phyloP scores from a whole-genome alignment of 2,888 invertebrate genomes.

The Ichneumon xanthorius region DNA sequence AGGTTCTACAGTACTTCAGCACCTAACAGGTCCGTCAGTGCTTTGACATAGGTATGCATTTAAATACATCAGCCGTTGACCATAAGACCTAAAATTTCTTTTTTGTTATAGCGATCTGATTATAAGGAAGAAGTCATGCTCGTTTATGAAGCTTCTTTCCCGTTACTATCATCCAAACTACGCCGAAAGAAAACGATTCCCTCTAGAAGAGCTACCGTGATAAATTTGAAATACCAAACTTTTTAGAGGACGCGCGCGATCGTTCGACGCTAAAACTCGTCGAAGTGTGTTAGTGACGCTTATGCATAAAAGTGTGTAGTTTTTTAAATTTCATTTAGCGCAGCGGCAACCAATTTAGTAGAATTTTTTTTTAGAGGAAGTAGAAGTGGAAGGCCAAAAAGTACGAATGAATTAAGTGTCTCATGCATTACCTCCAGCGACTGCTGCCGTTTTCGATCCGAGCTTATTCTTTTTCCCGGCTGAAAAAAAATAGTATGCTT shows the following conservation, averaged over 20 bases:
- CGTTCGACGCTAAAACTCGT: conserved; percentile 43
- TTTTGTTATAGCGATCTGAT: conserved; percentile 48
- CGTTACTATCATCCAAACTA: conserved; percentile 18
- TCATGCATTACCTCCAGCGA: conserved; percentile 85
- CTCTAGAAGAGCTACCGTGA: conserved; percentile 5
- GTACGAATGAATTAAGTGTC: conserved; percentile 75
- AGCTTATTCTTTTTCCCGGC: conserved; percentile 84
- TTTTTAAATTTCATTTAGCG: conserved; percentile 50
- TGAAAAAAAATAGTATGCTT: conserved; percentile 73
- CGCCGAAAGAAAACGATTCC: conserved; percentile 31
- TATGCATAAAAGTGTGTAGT: conserved; percentile 33
- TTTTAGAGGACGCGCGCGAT: conserved; percentile 29
- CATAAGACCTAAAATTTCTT: background rate
- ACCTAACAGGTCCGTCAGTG: background rate
- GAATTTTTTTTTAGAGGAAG: conserved; percentile 63
- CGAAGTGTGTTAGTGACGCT: conserved; percentile 40
- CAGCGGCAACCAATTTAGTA: conserved; percentile 61
- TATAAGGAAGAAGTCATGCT: conserved; percentile 48
- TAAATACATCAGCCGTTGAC: background rate
- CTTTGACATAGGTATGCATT: background rate
- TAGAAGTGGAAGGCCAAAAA: conserved; percentile 69
- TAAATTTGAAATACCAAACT: conserved; percentile 10
- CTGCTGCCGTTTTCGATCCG: conserved; percentile 82
- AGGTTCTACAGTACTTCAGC: too few relatives aligned
- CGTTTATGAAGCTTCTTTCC: conserved; percentile 29